phyloP scores from a whole-genome alignment of 2,797 vertebrate genomes.

The Borostomias antarcticus region DNA sequence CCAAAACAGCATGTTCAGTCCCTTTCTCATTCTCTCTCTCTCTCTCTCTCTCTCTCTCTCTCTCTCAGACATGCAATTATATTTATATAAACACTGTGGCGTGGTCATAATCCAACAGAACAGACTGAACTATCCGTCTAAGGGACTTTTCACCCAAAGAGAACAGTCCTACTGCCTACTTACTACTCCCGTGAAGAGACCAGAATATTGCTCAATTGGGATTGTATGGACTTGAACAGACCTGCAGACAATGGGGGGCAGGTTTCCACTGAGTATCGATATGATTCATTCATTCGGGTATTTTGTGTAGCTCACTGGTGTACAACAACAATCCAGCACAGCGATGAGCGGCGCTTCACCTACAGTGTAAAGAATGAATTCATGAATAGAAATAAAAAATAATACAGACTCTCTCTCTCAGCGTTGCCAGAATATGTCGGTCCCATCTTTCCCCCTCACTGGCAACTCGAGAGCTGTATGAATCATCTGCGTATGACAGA shows the following conservation, averaged over 20 bases:
- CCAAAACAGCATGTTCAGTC: neutral
- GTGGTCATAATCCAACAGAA: neutral
- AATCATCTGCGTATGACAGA: neutral
- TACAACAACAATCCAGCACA: neutral
- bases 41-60: neutral
- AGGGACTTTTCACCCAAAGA: neutral
- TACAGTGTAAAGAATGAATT: neutral
- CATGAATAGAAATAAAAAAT: neutral
- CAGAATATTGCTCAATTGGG: too few species aligned
- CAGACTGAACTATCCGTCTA: neutral
- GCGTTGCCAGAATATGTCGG: neutral
- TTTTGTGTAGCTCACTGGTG: neutral
- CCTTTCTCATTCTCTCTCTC: neutral
- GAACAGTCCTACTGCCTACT: neutral
- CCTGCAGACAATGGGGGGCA: neutral
- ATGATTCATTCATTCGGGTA: neutral
- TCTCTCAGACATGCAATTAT: neutral
- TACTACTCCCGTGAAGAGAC: neutral
- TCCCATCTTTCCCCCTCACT: neutral
- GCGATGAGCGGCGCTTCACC: neutral
- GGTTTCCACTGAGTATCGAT: neutral
- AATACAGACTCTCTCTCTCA: neutral
- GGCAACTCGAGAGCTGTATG: neutral
- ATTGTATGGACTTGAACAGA: neutral
- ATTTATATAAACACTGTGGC: neutral